A percentile compares a stretch with the other conserved stretches of the same genome.
Conservation (phyloP, 2,888 invertebrate species). For the Aproaerema taeniolella region DNA sequence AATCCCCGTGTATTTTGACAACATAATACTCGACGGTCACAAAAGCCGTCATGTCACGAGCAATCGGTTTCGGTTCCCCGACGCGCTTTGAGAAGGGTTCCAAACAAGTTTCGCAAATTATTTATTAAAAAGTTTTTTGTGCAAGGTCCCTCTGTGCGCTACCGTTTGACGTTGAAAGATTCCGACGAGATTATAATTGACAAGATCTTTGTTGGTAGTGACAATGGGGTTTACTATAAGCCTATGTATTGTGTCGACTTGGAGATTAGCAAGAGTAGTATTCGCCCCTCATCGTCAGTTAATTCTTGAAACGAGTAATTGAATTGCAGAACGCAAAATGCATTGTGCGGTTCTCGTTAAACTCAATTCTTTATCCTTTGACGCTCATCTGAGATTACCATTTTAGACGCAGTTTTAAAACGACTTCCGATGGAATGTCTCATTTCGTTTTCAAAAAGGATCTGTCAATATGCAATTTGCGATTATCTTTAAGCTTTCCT, state of each 20-base stretch:
- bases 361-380: slow-evolving; percentile 50
- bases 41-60: slow-evolving; percentile 71
- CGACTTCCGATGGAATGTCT: too few relatives aligned
- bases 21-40: slow-evolving; percentile 73
- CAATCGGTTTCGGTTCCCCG: slow-evolving; percentile 72
- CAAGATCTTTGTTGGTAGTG: slow-evolving; percentile 70
- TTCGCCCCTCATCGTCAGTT: slow-evolving; percentile 35
- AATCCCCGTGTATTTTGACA: slow-evolving; percentile 77
- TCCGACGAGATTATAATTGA: slow-evolving; percentile 71
- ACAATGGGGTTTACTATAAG: slow-evolving; percentile 66
- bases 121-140: slow-evolving; percentile 64
- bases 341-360: slow-evolving; percentile 53
- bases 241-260: slow-evolving; percentile 53
- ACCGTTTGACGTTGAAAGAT: slow-evolving; percentile 71
- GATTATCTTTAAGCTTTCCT: too few relatives aligned
- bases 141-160: slow-evolving; percentile 48
- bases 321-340: slow-evolving; percentile 44
- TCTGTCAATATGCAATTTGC: too few relatives aligned
- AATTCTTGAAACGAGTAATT: slow-evolving; percentile 50
- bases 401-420: slow-evolving; percentile 30
- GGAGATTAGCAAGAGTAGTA: slow-evolving; percentile 61
- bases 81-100: slow-evolving; percentile 69
- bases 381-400: slow-evolving; percentile 46
- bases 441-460: too few relatives aligned
- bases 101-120: slow-evolving; percentile 71